These are phyloP conservation scores for Ornithoptera alexandrae DNA, from an alignment of 2,888 invertebrate genomes.

Conservation along the genomic window DNA sequence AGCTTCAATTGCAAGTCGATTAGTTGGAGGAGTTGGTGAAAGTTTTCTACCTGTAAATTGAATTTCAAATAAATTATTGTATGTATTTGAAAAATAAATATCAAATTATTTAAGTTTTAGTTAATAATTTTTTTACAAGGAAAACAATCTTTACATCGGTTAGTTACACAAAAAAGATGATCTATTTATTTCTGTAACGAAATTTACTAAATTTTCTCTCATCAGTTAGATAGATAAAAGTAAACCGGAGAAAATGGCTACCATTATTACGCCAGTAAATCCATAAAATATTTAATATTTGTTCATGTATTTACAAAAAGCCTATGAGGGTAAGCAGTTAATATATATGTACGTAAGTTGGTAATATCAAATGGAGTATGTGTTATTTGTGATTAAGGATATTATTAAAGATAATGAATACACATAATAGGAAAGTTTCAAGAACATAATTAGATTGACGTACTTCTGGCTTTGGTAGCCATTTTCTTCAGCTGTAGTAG, in stretches of 20 bases:
- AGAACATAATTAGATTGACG: constrained; percentile 73
- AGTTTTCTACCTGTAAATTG: constrained; percentile 81
- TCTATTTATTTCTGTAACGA: neutral
- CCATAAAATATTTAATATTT: constrained; percentile 34
- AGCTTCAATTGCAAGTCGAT: constrained; percentile 82
- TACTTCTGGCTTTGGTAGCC: constrained; percentile 92
- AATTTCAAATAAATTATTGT: neutral
- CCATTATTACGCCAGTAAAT: constrained; percentile 63
- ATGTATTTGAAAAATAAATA: neutral
- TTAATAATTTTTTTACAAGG: constrained; percentile 15
- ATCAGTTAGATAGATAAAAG: constrained; percentile 33
- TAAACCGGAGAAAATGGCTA: constrained; percentile 79
- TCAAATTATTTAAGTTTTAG: constrained; percentile 1
- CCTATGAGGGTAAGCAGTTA: constrained; percentile 18
- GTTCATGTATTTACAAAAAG: constrained; percentile 20
- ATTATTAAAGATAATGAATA: constrained; percentile 36
- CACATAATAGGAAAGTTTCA: constrained; percentile 60
- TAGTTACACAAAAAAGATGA: constrained; percentile 6
- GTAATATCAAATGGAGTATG: neutral
- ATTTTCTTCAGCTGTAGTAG: constrained; percentile 97
- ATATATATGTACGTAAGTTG: constrained; percentile 35
- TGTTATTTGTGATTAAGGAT: constrained; percentile 28
- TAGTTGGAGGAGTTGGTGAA: constrained; percentile 84
- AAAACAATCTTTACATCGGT: constrained; percentile 10
- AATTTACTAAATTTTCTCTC: constrained; percentile 15